phyloP scores from a whole-genome alignment of 2,113 vertebrate species.

The Epinephelus cyanopodus region DNA sequence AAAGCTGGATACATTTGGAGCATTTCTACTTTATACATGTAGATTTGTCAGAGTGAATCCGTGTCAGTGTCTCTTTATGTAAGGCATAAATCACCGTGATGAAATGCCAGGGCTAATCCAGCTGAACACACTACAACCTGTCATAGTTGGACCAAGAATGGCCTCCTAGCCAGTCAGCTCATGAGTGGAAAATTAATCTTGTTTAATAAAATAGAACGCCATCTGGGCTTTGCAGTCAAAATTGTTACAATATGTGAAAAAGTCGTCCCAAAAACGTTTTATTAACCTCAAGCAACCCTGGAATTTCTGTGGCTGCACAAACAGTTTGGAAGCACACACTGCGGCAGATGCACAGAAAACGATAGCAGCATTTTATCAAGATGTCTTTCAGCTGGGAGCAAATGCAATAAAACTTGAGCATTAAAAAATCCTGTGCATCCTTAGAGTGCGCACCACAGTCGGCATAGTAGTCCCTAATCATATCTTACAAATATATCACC shows the following conservation, averaged over 20 bases:
- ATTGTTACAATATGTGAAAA: conserved; percentile 80
- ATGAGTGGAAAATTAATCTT: conserved; percentile 79
- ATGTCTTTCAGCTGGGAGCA: conserved; percentile 44
- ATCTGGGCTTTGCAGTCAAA: conserved; percentile 73
- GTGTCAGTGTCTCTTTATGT: conserved; percentile 60
- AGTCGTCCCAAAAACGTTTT: conserved; percentile 51
- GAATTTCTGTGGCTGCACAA: conserved; percentile 59
- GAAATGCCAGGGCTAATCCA: conserved; percentile 70
- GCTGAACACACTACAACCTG: conserved; percentile 75
- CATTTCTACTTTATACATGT: conserved; percentile 43
- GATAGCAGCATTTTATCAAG: conserved; percentile 46
- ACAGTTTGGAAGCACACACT: conserved; percentile 51
- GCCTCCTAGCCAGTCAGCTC: conserved; percentile 62
- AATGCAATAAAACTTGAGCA: conserved; percentile 34
- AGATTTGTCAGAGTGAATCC: conserved; percentile 60
- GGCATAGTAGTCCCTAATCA: conserved; percentile 57
- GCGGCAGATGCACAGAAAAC: conserved; percentile 52
- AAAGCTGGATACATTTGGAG: conserved; percentile 26
- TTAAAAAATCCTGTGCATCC: conserved; percentile 2
- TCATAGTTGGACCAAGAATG: conserved; percentile 66
- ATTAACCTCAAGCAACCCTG: conserved; percentile 69
- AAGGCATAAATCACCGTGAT: conserved; percentile 66
- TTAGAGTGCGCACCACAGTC: conserved; percentile 39
- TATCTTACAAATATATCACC: conserved; percentile 57
- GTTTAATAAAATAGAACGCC: conserved; percentile 74